These are phyloP conservation scores for Nipponacmea schrenckii DNA, from an alignment of 2,888 invertebrate genomes.

Conservation along the genomic window DNA sequence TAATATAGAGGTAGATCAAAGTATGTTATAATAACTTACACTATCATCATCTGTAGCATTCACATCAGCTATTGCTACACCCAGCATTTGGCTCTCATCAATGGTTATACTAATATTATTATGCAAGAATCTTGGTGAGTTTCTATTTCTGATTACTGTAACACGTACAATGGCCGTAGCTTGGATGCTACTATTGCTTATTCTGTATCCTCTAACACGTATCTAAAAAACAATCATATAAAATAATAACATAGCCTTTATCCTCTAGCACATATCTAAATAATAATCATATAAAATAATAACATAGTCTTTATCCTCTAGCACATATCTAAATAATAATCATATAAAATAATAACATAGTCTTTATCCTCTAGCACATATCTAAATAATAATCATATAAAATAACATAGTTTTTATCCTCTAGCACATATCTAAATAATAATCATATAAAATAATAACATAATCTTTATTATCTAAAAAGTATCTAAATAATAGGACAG, in stretches of 20 bases:
- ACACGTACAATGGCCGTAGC: constrained; percentile 47
- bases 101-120: constrained; percentile 37
- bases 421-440: constrained; percentile 30
- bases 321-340: constrained; percentile 43
- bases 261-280: too few relatives aligned
- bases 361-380: too few relatives aligned
- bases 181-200: constrained; percentile 37
- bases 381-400: too few relatives aligned
- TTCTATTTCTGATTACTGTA: constrained; percentile 45
- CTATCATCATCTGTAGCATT: constrained; percentile 51
- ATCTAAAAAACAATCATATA: constrained; percentile 42
- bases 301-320: constrained; percentile 43
- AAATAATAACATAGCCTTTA: neutral
- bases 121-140: constrained; percentile 43
- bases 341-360: neutral
- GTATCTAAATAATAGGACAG: constrained; percentile 41
- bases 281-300: too few relatives aligned
- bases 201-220: constrained; percentile 51
- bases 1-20: too few relatives aligned
- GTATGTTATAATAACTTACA: constrained; percentile 33
- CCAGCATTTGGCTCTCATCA: constrained; percentile 45
- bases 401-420: constrained; percentile 40
- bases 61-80: constrained; percentile 40
- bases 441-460: neutral
- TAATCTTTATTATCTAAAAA: constrained; percentile 48